Evolutionary conservation across 2,888 invertebrate species (phyloP).

Genomic region (Agrotis clavis): DNA sequence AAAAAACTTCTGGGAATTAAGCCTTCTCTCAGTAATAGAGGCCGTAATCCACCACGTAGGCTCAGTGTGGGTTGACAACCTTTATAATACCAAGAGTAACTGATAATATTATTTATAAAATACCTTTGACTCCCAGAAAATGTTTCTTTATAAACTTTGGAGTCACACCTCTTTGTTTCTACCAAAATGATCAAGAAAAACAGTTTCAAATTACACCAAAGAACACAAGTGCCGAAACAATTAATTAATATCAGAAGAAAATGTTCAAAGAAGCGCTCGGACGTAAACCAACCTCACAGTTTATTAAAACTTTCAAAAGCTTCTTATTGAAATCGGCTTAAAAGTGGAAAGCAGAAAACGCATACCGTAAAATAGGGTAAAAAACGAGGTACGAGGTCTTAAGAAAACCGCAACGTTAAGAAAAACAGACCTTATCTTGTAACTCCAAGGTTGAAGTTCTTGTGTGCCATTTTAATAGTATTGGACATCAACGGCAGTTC

Average conservation of each 20-base stretch:
- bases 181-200: constrained; percentile 26
- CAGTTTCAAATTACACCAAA: constrained; percentile 20
- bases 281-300: constrained; percentile 53
- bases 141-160: background rate
- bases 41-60: background rate
- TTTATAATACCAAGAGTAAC: background rate
- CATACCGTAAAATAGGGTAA: constrained; percentile 57
- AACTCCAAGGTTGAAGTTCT: background rate
- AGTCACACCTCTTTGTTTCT: constrained; percentile 3
- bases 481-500: constrained; percentile 41
- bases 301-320: constrained; percentile 73
- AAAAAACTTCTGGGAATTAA: background rate
- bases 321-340: constrained; percentile 72
- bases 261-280: constrained; percentile 53
- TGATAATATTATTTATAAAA: background rate
- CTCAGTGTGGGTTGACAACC: background rate
- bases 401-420: background rate
- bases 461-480: constrained; percentile 34
- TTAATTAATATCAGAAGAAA: constrained; percentile 42
- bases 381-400: too few relatives aligned
- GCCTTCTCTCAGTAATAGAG: background rate
- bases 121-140: background rate
- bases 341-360: constrained; percentile 66
- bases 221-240: constrained; percentile 22
- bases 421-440: constrained; percentile 8